Percentiles rank a stretch among this genome's conserved stretches.
Conservation (phyloP, 2,797 vertebrate species). For the Dromococcyx pavoninus region DNA sequence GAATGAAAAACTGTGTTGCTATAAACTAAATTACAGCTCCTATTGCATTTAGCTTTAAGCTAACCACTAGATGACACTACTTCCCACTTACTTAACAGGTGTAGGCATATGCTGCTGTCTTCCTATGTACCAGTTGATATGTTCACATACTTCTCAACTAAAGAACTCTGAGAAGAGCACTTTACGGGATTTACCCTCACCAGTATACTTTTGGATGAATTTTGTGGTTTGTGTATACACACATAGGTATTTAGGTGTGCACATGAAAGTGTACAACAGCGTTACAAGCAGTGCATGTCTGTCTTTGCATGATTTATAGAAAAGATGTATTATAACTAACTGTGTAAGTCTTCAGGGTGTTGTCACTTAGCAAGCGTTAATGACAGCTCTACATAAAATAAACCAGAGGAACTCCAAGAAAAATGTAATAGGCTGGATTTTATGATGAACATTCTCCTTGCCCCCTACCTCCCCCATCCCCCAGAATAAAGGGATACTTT, state of each 20-base stretch:
- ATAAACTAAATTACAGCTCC: neutral
- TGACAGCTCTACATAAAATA: slow-evolving; percentile 26
- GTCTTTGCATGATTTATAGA: neutral
- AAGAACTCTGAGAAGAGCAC: neutral
- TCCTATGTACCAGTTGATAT: neutral
- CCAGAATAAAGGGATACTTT: neutral
- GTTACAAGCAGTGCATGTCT: fast-evolving
- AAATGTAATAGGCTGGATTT: neutral
- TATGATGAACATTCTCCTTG: neutral
- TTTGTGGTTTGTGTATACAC: neutral
- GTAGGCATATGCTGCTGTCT: neutral
- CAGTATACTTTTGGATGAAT: neutral
- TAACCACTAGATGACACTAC: slow-evolving; percentile 68
- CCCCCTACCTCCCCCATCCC: neutral
- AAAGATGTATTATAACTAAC: neutral
- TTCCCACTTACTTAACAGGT: slow-evolving; percentile 45
- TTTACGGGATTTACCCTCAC: neutral
- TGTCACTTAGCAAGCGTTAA: neutral
- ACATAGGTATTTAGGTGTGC: neutral
- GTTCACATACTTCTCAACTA: neutral
- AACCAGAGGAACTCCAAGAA: neutral
- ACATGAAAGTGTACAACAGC: neutral
- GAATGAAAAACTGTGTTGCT: neutral
- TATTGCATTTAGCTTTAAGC: neutral
- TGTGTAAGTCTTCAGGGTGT: neutral